Percentiles rank a stretch among this genome's conserved stretches.
These are phyloP conservation scores for Leptinotarsa texana DNA, from an alignment of 1,140 invertebrate species.

Conservation along the genomic window DNA sequence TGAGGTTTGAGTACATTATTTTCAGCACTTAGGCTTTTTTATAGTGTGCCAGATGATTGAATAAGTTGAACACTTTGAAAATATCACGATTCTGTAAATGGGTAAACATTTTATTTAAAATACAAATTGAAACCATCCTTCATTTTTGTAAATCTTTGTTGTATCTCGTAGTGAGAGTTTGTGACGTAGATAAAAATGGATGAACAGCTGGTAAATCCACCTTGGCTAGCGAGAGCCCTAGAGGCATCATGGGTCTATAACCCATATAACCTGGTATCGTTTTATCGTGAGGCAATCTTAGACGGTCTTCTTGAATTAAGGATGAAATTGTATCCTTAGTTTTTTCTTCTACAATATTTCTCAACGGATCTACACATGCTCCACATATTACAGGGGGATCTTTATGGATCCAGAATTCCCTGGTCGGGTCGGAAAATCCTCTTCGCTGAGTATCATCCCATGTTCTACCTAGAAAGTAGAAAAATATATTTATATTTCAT, in stretches of 20 bases:
- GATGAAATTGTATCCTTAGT: slow-evolving; percentile 46
- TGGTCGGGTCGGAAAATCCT: slow-evolving; percentile 51
- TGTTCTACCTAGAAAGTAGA: slow-evolving; percentile 31
- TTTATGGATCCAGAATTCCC: slow-evolving; percentile 53
- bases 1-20: too few relatives aligned
- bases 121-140: background rate
- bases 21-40: too few relatives aligned
- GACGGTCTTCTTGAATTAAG: slow-evolving; percentile 47
- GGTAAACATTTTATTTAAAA: background rate
- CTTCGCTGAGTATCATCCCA: slow-evolving; percentile 57
- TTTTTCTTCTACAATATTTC: slow-evolving; percentile 41
- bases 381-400: slow-evolving; percentile 41
- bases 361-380: slow-evolving; percentile 41
- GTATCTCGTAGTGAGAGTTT: slow-evolving; percentile 41
- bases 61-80: too few relatives aligned
- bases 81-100: too few relatives aligned
- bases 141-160: slow-evolving; percentile 27
- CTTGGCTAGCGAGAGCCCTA: slow-evolving; percentile 42
- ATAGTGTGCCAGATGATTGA: too few relatives aligned
- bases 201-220: slow-evolving; percentile 39
- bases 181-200: slow-evolving; percentile 44
- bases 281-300: slow-evolving; percentile 48
- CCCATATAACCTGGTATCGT: slow-evolving; percentile 45
- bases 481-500: too few relatives aligned
- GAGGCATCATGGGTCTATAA: slow-evolving; percentile 42